Evolutionary conservation across 2,797 vertebrate genomes (phyloP).

Genomic region (Bufotes viridis): DNA sequence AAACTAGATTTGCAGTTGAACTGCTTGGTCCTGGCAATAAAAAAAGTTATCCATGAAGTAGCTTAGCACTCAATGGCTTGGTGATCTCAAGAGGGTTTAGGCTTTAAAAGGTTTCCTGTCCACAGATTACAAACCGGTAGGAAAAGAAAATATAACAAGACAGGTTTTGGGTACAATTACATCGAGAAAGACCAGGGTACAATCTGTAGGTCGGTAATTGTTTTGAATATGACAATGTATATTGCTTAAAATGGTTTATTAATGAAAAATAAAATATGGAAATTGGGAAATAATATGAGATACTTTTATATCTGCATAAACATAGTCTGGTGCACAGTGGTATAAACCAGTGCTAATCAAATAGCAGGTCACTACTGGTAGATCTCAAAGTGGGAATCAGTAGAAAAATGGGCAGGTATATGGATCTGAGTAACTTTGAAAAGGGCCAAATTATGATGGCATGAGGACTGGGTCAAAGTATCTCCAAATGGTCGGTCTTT

Average conservation of each 20-base stretch:
- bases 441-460: not conserved
- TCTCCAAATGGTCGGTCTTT: too few relatives aligned
- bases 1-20: conserved; percentile 32
- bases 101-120: not conserved
- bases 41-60: not conserved
- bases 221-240: not conserved
- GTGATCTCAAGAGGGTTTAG: not conserved
- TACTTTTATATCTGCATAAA: not conserved
- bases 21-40: conserved; percentile 17
- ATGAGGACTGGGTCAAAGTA: not conserved
- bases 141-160: not conserved
- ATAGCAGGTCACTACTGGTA: not conserved
- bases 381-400: not conserved
- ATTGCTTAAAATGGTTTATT: too few relatives aligned
- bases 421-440: not conserved
- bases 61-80: not conserved
- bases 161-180: not conserved
- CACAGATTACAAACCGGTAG: not conserved
- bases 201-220: not conserved
- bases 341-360: not conserved
- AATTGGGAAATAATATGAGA: not conserved
- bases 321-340: too few relatives aligned
- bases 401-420: not conserved
- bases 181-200: not conserved
- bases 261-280: not conserved